phyloP scores from a whole-genome alignment of 2,888 invertebrate genomes.

The Xestia rhomboidea region DNA sequence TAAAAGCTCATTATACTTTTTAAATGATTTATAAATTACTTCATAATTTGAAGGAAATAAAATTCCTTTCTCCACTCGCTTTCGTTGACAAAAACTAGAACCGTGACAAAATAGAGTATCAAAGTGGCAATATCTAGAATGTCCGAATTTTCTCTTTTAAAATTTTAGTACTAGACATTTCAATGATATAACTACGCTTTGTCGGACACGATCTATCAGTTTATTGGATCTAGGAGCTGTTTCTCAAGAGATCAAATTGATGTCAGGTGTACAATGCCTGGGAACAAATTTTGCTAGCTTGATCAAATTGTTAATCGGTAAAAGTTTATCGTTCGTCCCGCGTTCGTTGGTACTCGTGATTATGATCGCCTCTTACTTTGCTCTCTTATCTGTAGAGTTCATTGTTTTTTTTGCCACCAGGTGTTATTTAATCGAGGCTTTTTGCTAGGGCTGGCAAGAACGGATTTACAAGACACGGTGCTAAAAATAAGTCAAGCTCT shows the following conservation, averaged over 20 bases:
- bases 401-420: conserved; percentile 60
- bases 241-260: conserved; percentile 65
- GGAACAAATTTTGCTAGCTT: conserved; percentile 69
- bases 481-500: not conserved
- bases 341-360: conserved; percentile 68
- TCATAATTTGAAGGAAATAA: conserved; percentile 45
- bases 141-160: conserved; percentile 55
- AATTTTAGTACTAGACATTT: conserved; percentile 45
- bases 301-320: conserved; percentile 80
- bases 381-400: conserved; percentile 66
- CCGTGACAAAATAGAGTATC: conserved; percentile 54
- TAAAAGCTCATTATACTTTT: conserved; percentile 15
- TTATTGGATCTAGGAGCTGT: conserved; percentile 56
- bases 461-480: conserved; percentile 2
- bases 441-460: conserved; percentile 42
- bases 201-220: conserved; percentile 58
- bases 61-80: conserved; percentile 52
- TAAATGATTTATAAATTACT: conserved; percentile 40
- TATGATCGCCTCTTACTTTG: conserved; percentile 72
- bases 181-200: conserved; percentile 48
- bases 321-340: conserved; percentile 80
- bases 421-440: conserved; percentile 46
- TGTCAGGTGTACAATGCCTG: conserved; percentile 66
- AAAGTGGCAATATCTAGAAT: conserved; percentile 38
- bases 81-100: conserved; percentile 46